Percentiles rank a stretch among this genome's conserved stretches.
These are phyloP conservation scores for Branchinecta sandiegonensis DNA, from an alignment of 2,888 invertebrate species.

Conservation along the genomic window DNA sequence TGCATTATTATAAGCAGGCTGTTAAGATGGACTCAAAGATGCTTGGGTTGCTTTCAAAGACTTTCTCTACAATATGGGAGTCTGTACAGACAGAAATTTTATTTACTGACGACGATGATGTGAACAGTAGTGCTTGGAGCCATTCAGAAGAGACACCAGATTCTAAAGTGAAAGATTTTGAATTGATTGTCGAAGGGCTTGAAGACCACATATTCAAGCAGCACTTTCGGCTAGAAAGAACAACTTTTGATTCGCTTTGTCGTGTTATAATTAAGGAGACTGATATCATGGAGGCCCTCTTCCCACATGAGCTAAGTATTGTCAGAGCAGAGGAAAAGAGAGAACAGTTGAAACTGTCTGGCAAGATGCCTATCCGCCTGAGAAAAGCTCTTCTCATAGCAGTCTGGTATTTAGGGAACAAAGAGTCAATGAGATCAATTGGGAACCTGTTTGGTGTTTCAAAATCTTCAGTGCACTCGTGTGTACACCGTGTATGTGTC, in stretches of 20 bases:
- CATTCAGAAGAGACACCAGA: background rate
- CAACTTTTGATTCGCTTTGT: no score
- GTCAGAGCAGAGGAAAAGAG: background rate
- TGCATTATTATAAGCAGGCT: background rate
- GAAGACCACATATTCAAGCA: conserved; percentile 9
- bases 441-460: no score
- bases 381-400: no score
- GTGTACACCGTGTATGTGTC: background rate
- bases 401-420: no score
- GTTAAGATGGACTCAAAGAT: conserved; percentile 10
- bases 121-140: background rate
- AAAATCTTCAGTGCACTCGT: no score
- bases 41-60: no score
- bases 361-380: no score
- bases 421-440: no score
- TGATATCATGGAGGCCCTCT: background rate
- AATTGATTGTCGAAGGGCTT: background rate
- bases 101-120: conserved; percentile 11
- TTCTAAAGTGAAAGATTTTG: background rate
- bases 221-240: conserved; percentile 9
- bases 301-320: conserved; percentile 1
- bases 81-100: conserved; percentile 6
- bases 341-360: no score
- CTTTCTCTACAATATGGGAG: conserved; percentile 7
- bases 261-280: background rate